Conservation (phyloP, 2,888 invertebrate species). For the Cerastoderma edule region DNA sequence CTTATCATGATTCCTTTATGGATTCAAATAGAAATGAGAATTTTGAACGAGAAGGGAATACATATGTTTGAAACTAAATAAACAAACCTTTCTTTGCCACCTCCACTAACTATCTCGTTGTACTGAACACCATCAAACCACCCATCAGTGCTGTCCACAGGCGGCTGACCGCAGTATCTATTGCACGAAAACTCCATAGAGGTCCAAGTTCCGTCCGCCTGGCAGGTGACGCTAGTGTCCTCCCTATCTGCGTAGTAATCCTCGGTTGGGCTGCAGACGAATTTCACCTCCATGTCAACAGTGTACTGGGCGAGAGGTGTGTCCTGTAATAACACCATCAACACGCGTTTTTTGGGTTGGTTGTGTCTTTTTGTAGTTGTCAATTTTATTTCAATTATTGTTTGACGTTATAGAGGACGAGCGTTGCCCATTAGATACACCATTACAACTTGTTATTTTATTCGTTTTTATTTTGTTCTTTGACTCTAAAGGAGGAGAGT, state of each 20-base stretch:
- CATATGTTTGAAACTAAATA: too few species aligned
- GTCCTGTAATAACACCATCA: background rate
- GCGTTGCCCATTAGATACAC: too few species aligned
- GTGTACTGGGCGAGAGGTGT: background rate
- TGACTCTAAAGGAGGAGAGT: too few species aligned
- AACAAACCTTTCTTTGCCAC: background rate
- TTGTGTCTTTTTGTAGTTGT: too few species aligned
- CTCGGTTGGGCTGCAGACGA: background rate
- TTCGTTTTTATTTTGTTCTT: too few species aligned
- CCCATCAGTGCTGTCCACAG: background rate
- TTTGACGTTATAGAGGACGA: too few species aligned
- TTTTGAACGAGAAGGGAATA: too few species aligned
- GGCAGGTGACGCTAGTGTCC: background rate
- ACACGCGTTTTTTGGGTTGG: too few species aligned
- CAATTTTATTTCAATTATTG: too few species aligned
- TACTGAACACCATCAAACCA: background rate
- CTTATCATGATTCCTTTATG: too few species aligned
- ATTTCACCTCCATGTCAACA: background rate
- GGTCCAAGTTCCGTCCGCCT: conserved; percentile 14
- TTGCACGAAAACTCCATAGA: background rate
- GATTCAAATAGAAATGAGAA: too few species aligned
- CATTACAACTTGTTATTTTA: too few species aligned
- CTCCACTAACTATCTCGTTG: background rate
- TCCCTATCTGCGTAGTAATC: conserved; percentile 4
- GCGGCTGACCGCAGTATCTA: conserved; percentile 13